Base-by-base conservation (phyloP, 2,888 invertebrate genomes). In the Tenthredo livida region DNA sequence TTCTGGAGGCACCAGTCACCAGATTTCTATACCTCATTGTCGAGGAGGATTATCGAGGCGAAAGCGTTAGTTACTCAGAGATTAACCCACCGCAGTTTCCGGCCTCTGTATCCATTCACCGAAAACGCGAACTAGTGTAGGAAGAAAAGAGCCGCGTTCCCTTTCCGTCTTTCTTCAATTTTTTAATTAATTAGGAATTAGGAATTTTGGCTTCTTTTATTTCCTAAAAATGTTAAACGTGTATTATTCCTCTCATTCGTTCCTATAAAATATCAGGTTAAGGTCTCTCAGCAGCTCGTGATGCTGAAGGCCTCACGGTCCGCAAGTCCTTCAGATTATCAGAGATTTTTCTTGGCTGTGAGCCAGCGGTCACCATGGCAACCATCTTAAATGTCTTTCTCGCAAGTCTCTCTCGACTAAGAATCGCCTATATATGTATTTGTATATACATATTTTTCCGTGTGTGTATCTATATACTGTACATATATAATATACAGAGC, bases 341-440 rank as follows among this genome's bases (percentile, higher is more conserved):
- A 89, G 89, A 88, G 87, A 88, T 90, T 89, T 89, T 90, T 89
- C 88, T 90, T 92, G 92, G 91, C 91, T 40, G 70, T 85, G 86
- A 86, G 91, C 92, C 92, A 93, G 88, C 89, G 88, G 89, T 91
- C 89, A 88, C 91, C 91, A 90, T 91, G 87, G 91, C 88, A 90
- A 91, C 91, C 89, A 86, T 89, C 91, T 91, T 91, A 91, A 91
- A 90, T 88, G 89, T 85, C 85, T 72, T 88, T 89, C 50, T 33
- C 80, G 17, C 47, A 12, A 29, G 40, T n/a, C 67, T 67, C 43
- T 65, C 29, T 50, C 29, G 7, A 33, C 29, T n/a, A 33, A 17
- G 54, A 37, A 77, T 33, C 37, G 7, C 37, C 37, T 7, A 54
- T 33, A 50, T 77, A 77, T 12, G 2, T 29, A 77, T 12, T 0